Evolutionary conservation across 2,888 invertebrate genomes (phyloP).

Genomic region (Shargacucullia verbasci): DNA sequence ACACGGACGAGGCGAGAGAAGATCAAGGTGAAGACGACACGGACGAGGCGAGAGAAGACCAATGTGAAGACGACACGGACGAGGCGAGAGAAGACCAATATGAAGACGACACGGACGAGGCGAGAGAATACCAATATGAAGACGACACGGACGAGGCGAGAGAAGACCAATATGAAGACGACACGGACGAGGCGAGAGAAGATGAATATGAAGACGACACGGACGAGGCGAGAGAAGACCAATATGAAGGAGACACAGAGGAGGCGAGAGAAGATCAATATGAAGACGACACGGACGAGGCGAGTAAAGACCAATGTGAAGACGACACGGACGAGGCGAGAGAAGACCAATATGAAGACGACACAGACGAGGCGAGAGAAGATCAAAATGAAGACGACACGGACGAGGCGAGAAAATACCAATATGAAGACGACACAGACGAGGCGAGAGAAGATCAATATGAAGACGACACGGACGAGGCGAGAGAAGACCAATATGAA

Average conservation of each 20-base stretch:
- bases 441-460: background rate
- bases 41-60: background rate
- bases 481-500: background rate
- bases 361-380: background rate
- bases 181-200: background rate
- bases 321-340: background rate
- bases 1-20: background rate
- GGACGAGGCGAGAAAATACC: conserved; percentile 1
- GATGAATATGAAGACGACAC: background rate
- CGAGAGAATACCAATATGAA: background rate
- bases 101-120: background rate
- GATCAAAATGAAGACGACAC: background rate
- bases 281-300: too few relatives aligned
- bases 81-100: background rate
- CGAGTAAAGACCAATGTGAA: background rate
- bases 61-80: conserved; percentile 8
- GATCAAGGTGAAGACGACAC: background rate
- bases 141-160: background rate
- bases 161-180: background rate
- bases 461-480: conserved; percentile 1
- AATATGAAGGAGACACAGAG: background rate
- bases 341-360: background rate
- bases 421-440: background rate
- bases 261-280: background rate
- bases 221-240: background rate